phyloP scores from a whole-genome alignment of 2,113 vertebrate genomes.

The Burhinus bistriatus region DNA sequence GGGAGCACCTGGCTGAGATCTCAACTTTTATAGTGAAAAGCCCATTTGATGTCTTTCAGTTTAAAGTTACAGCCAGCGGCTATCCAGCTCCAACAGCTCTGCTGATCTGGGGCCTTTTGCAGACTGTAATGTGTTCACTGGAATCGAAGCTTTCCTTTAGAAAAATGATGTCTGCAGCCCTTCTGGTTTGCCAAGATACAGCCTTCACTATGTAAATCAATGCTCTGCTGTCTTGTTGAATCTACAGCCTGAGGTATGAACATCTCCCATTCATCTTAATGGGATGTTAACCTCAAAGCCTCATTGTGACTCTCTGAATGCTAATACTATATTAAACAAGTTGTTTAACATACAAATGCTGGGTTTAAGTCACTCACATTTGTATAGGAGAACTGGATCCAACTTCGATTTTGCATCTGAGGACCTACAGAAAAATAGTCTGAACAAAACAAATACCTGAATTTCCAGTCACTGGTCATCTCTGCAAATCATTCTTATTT shows the following conservation, averaged over 20 bases:
- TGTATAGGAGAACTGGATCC: neutral
- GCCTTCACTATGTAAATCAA: constrained; percentile 21
- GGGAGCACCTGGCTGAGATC: neutral
- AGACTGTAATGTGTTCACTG: neutral
- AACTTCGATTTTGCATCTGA: neutral
- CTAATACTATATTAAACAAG: constrained; percentile 13
- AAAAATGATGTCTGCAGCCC: neutral
- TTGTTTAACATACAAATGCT: neutral
- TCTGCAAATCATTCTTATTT: neutral
- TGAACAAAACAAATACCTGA: neutral
- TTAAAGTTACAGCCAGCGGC: neutral
- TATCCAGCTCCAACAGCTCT: neutral
- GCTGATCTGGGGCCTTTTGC: neutral
- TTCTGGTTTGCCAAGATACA: constrained; percentile 10
- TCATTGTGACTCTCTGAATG: neutral
- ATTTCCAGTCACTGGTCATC: neutral
- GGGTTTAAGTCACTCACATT: neutral
- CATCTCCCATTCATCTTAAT: constrained; percentile 11
- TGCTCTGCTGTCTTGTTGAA: constrained; percentile 17
- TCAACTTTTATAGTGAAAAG: neutral
- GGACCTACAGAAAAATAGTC: neutral
- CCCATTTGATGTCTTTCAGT: constrained; percentile 19
- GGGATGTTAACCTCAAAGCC: constrained; percentile 29
- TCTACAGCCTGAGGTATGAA: constrained; percentile 39
- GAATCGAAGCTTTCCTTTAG: neutral